phyloP scores from a whole-genome alignment of 2,113 vertebrate species.

The Aldabrachelys gigantea region DNA sequence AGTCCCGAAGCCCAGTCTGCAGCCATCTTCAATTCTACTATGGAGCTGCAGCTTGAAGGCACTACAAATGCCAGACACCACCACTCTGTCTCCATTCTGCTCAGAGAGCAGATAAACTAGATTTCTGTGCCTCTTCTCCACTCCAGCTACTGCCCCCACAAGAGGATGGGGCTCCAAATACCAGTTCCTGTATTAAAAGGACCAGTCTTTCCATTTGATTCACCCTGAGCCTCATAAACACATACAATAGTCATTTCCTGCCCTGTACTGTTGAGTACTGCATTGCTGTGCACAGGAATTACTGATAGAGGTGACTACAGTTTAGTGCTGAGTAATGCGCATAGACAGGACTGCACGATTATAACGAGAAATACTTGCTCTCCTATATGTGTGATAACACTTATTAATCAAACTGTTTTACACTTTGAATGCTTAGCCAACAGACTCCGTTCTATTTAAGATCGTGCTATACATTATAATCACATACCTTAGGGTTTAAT shows the following conservation, averaged over 20 bases:
- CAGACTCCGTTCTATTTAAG: background rate
- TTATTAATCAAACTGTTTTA: accelerated
- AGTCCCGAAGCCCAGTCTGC: background rate
- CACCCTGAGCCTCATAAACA: background rate
- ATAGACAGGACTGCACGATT: too few relatives aligned
- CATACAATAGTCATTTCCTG: background rate
- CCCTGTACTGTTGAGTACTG: background rate
- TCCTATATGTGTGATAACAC: accelerated
- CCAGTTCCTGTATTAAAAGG: background rate
- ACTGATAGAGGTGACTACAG: background rate
- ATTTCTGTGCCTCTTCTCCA: background rate
- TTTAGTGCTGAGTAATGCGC: too few relatives aligned
- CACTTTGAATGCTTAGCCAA: accelerated
- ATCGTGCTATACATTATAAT: background rate
- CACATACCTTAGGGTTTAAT: background rate
- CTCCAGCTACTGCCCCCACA: background rate
- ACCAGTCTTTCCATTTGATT: background rate
- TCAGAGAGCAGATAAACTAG: background rate
- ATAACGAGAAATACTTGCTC: background rate
- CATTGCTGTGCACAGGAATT: too few relatives aligned
- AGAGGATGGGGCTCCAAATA: background rate
- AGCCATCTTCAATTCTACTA: too few relatives aligned
- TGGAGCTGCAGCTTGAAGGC: background rate
- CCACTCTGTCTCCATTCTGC: background rate
- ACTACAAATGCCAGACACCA: too few relatives aligned